Evolutionary conservation across 2,113 vertebrate genomes (phyloP).

Genomic region (Spermophilus dauricus): DNA sequence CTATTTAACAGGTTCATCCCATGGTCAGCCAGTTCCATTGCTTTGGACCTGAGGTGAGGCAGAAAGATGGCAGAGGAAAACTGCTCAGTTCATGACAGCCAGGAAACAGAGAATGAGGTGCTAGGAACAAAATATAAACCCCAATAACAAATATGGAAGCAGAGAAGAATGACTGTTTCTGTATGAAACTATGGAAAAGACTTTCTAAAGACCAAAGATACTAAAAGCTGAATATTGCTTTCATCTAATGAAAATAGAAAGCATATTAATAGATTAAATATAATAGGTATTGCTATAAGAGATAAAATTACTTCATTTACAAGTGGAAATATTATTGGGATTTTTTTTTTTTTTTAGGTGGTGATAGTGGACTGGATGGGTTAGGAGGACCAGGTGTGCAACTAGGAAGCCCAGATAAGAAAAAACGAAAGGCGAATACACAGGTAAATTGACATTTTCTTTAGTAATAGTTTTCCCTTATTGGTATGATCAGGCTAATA

Average conservation of each 20-base stretch:
- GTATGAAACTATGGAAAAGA: neutral
- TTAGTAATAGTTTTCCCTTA: neutral
- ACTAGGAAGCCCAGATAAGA: conserved; percentile 93
- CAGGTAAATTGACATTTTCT: conserved; percentile 88
- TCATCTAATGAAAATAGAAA: conserved; percentile 56
- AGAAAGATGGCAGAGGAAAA: no score
- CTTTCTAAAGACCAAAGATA: conserved; percentile 46
- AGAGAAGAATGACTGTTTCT: conserved; percentile 40
- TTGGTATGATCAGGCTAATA: neutral
- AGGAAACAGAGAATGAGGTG: no score
- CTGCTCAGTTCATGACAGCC: no score
- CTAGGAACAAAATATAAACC: no score
- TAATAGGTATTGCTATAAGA: conserved; percentile 1
- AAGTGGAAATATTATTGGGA: conserved; percentile 57
- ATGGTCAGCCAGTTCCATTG: no score
- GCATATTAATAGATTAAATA: conserved; percentile 15
- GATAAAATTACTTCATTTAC: conserved; percentile 48
- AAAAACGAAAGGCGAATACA: conserved; percentile 91
- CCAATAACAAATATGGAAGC: neutral
- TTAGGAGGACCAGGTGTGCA: conserved; percentile 91
- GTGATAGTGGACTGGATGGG: conserved; percentile 91
- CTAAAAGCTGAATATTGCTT: conserved; percentile 30
- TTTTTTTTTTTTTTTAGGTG: conserved; percentile 87
- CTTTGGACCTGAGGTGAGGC: no score
- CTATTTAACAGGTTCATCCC: no score